Evolutionary conservation across 1,140 invertebrate species (phyloP), one percentile per base, ranked within the genome.

Genomic region (Achroia grisella): DNA sequence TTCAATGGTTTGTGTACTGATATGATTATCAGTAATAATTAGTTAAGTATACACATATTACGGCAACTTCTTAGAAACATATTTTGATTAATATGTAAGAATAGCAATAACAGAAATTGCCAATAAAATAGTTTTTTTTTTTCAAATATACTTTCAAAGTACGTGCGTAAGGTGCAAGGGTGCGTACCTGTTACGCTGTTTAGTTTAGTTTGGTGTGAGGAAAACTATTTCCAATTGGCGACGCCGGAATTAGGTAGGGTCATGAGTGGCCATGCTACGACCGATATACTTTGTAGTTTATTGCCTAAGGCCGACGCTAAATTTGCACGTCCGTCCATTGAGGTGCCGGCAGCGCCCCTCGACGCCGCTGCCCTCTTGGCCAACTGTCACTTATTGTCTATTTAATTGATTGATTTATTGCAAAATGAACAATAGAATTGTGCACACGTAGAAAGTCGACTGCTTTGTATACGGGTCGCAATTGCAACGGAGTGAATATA

Each of bases 321-420:
- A 32, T 32, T 44, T 39, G 30, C 42, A 45, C 37, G 42, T 51
- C 48, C 48, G 42, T 36, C 31, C 37, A 51, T 51, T 51, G 17
- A 45, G n/a, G n/a, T n/a, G n/a, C 35, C 32, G 27, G 28, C 10
- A 14, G 23, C 42, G 36, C 30, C 41, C 48, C 41, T 12, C 33
- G 2, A 29, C 23, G 17, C 15, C 23, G 27, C 9, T n/a, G n/a
- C n/a, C n/a, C 47, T 14, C 28, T 50, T 50, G 48, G 36, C 11
- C 42, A 44, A 44, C 29, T 44, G 14, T 34, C 23, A 15, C 42
- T 23, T 23, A 23, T 23, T 31, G 10, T 34, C 8, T 17, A 29
- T 44, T 35, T 35, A 14, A 35, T 37, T 37, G 33, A 43, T 49
- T n/a, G 14, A 36, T 33, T 13, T 28, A 33, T 52, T 52, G 49